Evolutionary conservation across 2,888 invertebrate species (phyloP).

Genomic region (Sminthurides aquaticus): DNA sequence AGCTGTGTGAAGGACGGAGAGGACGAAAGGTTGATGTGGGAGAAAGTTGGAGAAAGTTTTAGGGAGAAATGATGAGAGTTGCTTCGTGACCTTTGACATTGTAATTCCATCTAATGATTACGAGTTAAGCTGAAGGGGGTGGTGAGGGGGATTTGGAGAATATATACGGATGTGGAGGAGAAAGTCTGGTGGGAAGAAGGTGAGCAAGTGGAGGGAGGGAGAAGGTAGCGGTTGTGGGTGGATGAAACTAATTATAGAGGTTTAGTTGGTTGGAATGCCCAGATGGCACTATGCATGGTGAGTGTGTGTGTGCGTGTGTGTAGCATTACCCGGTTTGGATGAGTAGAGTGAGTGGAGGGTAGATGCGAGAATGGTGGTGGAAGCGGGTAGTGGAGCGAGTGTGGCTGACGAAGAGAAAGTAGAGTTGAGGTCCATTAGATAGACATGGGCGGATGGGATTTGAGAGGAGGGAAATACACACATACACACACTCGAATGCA

Average conservation of each 20-base stretch:
- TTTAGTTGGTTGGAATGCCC: not conserved
- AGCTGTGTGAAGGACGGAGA: too few species aligned
- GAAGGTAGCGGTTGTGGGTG: not conserved
- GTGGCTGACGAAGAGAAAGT: slow-evolving; percentile 1
- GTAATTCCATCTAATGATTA: too few species aligned
- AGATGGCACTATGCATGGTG: not conserved
- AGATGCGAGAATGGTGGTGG: too few species aligned
- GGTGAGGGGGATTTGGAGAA: too few species aligned
- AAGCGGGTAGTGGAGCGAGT: too few species aligned
- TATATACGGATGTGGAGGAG: too few species aligned
- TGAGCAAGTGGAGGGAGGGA: not conserved
- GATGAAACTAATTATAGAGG: not conserved
- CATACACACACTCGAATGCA: slow-evolving; percentile 31
- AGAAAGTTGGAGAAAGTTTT: too few species aligned
- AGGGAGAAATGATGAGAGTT: too few species aligned
- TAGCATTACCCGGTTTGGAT: not conserved
- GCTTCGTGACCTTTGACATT: too few species aligned
- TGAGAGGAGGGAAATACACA: slow-evolving; percentile 16
- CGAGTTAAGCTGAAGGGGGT: too few species aligned
- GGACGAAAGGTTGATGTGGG: too few species aligned
- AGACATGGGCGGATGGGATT: slow-evolving; percentile 20
- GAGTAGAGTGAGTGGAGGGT: too few species aligned
- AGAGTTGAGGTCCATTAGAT: slow-evolving; percentile 23
- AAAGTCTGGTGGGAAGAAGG: not conserved
- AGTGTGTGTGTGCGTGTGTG: not conserved